phyloP scores from a whole-genome alignment of 2,797 vertebrate genomes.

The Bradypus variegatus region DNA sequence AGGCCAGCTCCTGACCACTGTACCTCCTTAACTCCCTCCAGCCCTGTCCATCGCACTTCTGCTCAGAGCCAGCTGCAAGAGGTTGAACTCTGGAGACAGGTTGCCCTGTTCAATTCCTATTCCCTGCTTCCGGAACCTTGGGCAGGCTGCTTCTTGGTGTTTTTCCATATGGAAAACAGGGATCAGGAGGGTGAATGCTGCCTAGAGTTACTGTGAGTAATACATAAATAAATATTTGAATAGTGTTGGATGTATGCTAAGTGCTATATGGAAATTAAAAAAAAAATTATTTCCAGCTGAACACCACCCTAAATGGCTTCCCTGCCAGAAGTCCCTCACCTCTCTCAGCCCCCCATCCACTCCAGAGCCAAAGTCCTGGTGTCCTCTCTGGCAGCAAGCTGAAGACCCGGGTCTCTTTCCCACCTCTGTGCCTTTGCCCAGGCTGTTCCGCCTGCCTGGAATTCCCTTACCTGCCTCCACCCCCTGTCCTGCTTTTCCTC shows the following conservation, averaged over 20 bases:
- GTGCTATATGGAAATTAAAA: neutral
- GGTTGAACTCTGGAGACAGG: neutral
- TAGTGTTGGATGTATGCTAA: neutral
- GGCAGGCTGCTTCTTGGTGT: neutral
- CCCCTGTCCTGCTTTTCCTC: neutral
- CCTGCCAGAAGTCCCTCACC: neutral
- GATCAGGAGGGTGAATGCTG: neutral
- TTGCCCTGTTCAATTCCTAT: neutral
- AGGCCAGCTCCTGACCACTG: neutral
- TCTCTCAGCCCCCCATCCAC: neutral
- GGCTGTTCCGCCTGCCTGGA: neutral
- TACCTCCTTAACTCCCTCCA: neutral
- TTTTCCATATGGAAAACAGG: neutral
- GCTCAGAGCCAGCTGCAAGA: neutral
- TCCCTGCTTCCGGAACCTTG: neutral
- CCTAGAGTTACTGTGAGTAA: neutral
- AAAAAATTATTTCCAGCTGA: neutral
- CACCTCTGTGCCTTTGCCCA: neutral
- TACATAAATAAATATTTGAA: no score
- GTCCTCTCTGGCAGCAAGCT: neutral
- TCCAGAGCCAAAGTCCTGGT: neutral
- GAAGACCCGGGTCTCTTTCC: neutral
- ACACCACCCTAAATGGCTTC: neutral
- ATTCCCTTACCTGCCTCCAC: neutral
- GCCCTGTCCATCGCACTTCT: neutral